Base-by-base conservation (phyloP, 2,888 invertebrate genomes). In the Eudasyphora cyanicolor region DNA sequence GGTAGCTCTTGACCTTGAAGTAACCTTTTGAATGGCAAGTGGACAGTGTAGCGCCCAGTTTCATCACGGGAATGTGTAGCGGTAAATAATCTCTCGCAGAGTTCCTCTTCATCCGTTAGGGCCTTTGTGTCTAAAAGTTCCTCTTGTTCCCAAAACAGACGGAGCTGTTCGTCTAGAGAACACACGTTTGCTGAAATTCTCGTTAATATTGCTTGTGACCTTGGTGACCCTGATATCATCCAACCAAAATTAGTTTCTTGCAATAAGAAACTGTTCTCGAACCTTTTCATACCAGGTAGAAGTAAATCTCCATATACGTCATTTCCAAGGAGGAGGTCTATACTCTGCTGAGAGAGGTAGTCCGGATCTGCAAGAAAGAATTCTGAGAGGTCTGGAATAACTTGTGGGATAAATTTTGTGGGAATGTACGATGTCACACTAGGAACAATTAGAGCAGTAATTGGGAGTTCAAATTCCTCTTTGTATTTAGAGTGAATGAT, bases 231-330 rank as follows among this genome's bases (percentile, higher is more conserved):
- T 0, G 82, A 77, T 4, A 82, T 57, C n/a, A 77, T 77, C 75
- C 83, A 80, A 3, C 80, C 83, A 54, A 80, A 80, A 71, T 75
- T n/a, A 0, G 81, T 84, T 76, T 76, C 75, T 77, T 80, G 80
- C 17, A 84, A 29, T 0, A 75, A 19, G 19, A 83, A 24, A 57
- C 76, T 35, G 7, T 79, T 79, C 54, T 80, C 54, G 42, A 60
- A 75, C 17, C 76, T 84, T 21, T 79, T 79, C 62, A 73, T 62
- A 29, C 62, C 73, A 27, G 70, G 42, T 35, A 76, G 32, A 21
- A 74, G 51, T n/a, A 76, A 14, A 7, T 82, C 64, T 4, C 76
- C 69, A 29, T 79, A 79, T 2, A 82, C 49, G 7, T 76, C 76
- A 60, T 42, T 60, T 14, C 75, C 82, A 10, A 82, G 32, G 17